phyloP scores from a whole-genome alignment of 2,113 vertebrate species.

The Calcarius ornatus region DNA sequence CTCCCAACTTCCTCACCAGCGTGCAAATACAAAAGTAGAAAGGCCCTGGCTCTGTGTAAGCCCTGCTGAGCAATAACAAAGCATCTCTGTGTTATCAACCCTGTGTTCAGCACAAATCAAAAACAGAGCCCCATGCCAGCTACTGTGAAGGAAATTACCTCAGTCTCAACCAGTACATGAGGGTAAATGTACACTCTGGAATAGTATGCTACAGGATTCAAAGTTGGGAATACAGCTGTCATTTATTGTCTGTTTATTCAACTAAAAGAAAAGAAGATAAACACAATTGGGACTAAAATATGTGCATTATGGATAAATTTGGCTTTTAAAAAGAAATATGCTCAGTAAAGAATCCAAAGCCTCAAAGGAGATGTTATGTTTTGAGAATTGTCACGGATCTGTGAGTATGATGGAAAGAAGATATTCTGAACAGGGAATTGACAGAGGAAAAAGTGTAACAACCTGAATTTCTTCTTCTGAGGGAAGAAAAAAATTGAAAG shows the following conservation, averaged over 20 bases:
- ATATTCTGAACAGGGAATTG: background rate
- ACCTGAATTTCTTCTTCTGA: background rate
- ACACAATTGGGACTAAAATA: background rate
- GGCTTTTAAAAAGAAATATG: background rate
- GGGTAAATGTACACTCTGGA: background rate
- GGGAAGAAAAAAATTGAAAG: background rate
- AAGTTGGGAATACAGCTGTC: background rate
- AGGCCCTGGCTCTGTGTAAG: background rate
- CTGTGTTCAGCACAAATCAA: background rate
- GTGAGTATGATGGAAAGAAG: background rate
- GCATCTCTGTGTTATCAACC: background rate
- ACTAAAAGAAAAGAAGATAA: background rate
- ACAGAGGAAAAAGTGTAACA: background rate
- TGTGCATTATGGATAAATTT: background rate
- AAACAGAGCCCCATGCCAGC: fast-evolving
- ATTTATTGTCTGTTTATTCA: background rate
- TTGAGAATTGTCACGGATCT: background rate
- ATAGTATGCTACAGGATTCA: background rate
- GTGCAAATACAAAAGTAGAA: fast-evolving
- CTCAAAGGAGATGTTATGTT: background rate
- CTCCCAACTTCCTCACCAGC: fast-evolving
- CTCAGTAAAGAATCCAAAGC: background rate
- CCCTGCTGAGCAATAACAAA: background rate
- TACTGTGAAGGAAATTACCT: background rate
- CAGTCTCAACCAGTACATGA: background rate